Evolutionary conservation across 1,140 invertebrate species (phyloP).

Genomic region (Zaprionus ornatus): DNA sequence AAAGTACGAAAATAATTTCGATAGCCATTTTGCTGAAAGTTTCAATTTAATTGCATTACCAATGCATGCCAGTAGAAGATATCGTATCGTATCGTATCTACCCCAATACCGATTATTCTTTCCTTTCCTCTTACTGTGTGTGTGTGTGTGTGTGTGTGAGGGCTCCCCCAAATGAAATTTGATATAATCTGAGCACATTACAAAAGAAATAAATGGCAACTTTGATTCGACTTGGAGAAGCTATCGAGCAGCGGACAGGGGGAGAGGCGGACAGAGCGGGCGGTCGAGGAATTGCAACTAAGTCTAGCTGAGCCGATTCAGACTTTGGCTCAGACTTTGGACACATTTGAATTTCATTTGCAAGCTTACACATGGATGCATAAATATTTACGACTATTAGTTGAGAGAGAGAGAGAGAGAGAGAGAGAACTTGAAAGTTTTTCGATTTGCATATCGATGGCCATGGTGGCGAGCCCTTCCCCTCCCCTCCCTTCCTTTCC

Average conservation of each 20-base stretch:
- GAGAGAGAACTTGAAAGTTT: conserved; percentile 64
- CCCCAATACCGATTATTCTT: neutral
- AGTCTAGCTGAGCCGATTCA: conserved; percentile 43
- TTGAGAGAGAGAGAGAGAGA: conserved; percentile 29
- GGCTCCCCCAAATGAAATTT: conserved; percentile 41
- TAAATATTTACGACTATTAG: conserved; percentile 82
- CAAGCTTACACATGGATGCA: conserved; percentile 59
- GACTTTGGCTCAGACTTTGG: conserved; percentile 32
- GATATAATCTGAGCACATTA: conserved; percentile 53
- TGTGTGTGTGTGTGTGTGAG: conserved; percentile 11
- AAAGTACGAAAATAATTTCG: conserved; percentile 1
- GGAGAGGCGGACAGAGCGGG: neutral
- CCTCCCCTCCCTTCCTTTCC: neutral
- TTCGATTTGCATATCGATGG: conserved; percentile 78
- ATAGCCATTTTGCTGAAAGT: conserved; percentile 31
- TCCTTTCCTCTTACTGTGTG: neutral
- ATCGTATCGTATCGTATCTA: conserved; percentile 5
- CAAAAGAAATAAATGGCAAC: conserved; percentile 30
- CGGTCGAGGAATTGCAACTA: conserved; percentile 46
- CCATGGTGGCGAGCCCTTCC: neutral
- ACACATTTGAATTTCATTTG: conserved; percentile 61
- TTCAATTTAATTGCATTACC: conserved; percentile 75
- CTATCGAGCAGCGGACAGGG: neutral
- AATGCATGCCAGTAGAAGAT: conserved; percentile 42
- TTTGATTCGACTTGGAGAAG: conserved; percentile 36